Base-by-base conservation (phyloP, 2,797 vertebrate genomes). In the Sciurus vulgaris region DNA sequence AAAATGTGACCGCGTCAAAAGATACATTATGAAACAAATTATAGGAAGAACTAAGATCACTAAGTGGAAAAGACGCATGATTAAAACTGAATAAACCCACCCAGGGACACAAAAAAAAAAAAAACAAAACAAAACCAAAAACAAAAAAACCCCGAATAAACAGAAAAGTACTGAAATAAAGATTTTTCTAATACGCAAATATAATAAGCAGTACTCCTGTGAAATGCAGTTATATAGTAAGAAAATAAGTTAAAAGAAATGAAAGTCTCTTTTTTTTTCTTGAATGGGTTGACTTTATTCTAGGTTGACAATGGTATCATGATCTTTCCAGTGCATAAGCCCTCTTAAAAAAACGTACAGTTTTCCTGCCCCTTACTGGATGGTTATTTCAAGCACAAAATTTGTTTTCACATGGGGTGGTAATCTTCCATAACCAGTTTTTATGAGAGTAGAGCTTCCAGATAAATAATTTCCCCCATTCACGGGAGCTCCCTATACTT, bases 1-100 rank as follows among this genome's bases (percentile, higher is more conserved):
- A 93, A 73, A 84, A 83, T 61, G 35, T 70, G 61, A 93, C 44
- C 65, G 26, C 81, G 28, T 91, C 41, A 78, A 90, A 95, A 89
- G 33, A 77, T 33, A 72, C 1, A 93, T 84, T 82, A 79, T 67
- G 17, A 92, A 89, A 79, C 28, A 74, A 83, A 56, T 35, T 76
- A 70, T 14, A 69, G 44, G 56, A 76, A 77, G 81, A 70, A 72
- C 8, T 63, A 63, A 54, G 41, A 73, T 74, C 10, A 67, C 30
- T 44, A 30, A 74, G 59, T 54, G 63, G 47, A 82, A 91, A 79
- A 79, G 67, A 81, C 38, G 12, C 4, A 72, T 54, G 33, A 61
- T 26, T 4, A 91, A 87, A 91, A 87, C 24, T 17, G 38, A 92
- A 86, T 81, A 74, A 91, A 91, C 18, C n/a, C n/a, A n/a, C n/a